Evolutionary conservation across 2,888 invertebrate genomes (phyloP), one percentile per base, ranked within the genome.

Genomic region (Netelia fuscicornis): DNA sequence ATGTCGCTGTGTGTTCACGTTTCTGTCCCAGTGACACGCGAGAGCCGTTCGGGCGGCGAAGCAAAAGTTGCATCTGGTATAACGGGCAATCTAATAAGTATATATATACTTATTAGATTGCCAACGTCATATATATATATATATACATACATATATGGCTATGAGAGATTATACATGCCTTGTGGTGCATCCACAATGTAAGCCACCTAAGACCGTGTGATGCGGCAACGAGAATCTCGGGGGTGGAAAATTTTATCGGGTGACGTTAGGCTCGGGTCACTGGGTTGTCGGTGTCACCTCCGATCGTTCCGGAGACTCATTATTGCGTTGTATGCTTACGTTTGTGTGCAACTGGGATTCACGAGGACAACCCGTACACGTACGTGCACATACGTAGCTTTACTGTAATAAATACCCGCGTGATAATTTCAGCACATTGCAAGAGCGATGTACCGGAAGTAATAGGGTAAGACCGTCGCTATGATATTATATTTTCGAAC

Each of bases 191-290:
- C 64, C 37, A 44, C 58, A 17, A 42, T 20, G 60, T 70, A 52
- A 70, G 75, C 44, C 70, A 65, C 72, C 54, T 78, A 75, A 82
- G 74, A 82, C 56, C 75, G 44, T 62, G 56, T 70, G 68, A 71
- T 60, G 72, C 58, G 82, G 68, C 71, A 82, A 30, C 79, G 82
- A 65, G 85, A 82, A 65, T 85, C 81, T 75, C 58, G 75, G 70
- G 72, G 68, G 68, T 84, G 85, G 83, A 84, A 84, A 86, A 86
- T 87, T 85, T 86, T 81, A 87, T 87, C 74, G 84, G 75, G 70
- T 78, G 68, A 79, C 71, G 77, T 86, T 86, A 83, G 78, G 81
- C 70, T 74, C 87, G 83, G 87, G 87, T 86, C 87, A 86, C 85
- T 84, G 84, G 30, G 62, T 76, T 86, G 85, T 76, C 81, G 79